phyloP scores from a whole-genome alignment of 2,797 vertebrate genomes.

The Amphiprion clarkii region DNA sequence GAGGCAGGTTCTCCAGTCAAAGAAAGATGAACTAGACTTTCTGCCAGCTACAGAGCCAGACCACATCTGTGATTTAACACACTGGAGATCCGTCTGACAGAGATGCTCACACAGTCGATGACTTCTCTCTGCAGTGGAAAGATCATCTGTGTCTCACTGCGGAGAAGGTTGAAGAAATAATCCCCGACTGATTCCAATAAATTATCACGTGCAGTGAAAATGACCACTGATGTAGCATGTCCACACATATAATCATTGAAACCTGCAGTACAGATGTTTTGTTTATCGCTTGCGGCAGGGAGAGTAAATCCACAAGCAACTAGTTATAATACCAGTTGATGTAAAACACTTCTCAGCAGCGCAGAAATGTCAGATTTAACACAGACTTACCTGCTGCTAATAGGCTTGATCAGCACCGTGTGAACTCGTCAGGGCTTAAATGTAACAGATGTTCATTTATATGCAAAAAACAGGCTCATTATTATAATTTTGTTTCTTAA shows the following conservation, averaged over 20 bases:
- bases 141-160: slow-evolving; percentile 1
- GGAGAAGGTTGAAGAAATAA: slow-evolving; percentile 4
- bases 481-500: not conserved
- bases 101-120: slow-evolving; percentile 5
- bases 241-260: too few relatives aligned
- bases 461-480: too few relatives aligned
- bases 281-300: too few relatives aligned
- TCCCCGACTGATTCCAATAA: slow-evolving; percentile 15
- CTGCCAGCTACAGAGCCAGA: not conserved
- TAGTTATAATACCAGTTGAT: too few relatives aligned
- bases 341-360: too few relatives aligned
- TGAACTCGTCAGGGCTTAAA: too few relatives aligned
- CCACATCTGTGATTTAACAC: slow-evolving; percentile 26
- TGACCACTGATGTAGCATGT: not conserved
- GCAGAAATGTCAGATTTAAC: too few relatives aligned
- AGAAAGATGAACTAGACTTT: slow-evolving; percentile 22
- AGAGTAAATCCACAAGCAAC: too few relatives aligned
- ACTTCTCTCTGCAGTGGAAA: slow-evolving; percentile 3
- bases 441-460: too few relatives aligned
- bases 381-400: too few relatives aligned
- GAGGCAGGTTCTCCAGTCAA: not conserved
- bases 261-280: too few relatives aligned
- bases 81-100: slow-evolving; percentile 4
- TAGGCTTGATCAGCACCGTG: too few relatives aligned
- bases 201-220: not conserved